Evolutionary conservation across 1,140 invertebrate genomes (phyloP), one percentile per base, ranked within the genome.

Genomic region (Rhizoglyphus robini): DNA sequence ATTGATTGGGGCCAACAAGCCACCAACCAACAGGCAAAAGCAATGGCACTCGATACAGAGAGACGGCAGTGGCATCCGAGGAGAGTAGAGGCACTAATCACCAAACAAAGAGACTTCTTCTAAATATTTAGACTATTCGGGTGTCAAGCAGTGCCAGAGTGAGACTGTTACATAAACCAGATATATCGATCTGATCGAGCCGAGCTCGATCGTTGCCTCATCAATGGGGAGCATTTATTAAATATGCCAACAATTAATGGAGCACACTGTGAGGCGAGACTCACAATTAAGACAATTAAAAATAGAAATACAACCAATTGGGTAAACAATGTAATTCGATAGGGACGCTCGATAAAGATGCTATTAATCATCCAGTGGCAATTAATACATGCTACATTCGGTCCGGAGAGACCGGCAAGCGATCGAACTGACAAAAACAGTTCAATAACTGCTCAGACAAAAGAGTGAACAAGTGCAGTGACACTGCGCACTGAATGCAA

Each of bases 261-360:
- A 41, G 8, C 36, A 18, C 8, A 41, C 18, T 18, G 36, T 41
- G 8, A 41, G 18, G 36, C 36, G 18, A 41, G 18, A 8, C 23
- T 23, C 15, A 54, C 51, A 54, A 27, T 54, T 54, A 54, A 54
- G 51, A 54, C 51, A 54, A 54, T 54, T 54, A 54, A 54, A 54
- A 54, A 54, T 54, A 54, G 51, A 54, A 54, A 54, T 54, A 54
- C 51, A 54, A 54, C 8, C 31, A 32, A 8, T 32, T 8, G 31
- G 20, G 23, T 54, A 54, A 54, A 54, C 51, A 54, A 54, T 54
- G 51, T 54, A 54, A 54, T 54, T 54, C 51, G 51, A 54, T 54
- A 54, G 51, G 8, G 8, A 27, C 15, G 15, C 23, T 5, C 51
- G 51, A 54, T 54, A 54, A 54, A 8, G 23, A 25, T 8, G 31